A percentile compares a stretch with the other conserved stretches of the same genome.
These are phyloP conservation scores for Drosophila parabipectinata DNA, from an alignment of 1,140 invertebrate genomes.

Conservation along the genomic window DNA sequence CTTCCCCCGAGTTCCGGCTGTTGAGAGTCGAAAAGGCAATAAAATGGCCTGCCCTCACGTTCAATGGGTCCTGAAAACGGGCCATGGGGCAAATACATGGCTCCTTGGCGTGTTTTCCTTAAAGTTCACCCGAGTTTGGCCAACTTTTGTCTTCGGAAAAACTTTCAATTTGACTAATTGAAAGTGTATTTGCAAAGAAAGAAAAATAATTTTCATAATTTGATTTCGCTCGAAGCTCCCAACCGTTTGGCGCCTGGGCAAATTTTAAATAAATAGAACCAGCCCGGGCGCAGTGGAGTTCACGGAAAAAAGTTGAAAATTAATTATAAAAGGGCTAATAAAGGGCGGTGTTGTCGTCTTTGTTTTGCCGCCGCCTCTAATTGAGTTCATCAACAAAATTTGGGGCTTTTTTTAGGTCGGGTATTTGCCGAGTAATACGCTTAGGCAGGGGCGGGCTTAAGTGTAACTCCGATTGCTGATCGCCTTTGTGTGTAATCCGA, in stretches of 20 bases:
- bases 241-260: slow-evolving; percentile 50
- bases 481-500: slow-evolving; percentile 60
- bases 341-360: slow-evolving; percentile 25
- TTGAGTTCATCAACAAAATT: slow-evolving; percentile 77
- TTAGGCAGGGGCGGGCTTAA: slow-evolving; percentile 56
- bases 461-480: slow-evolving; percentile 61
- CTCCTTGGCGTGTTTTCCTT: slow-evolving; percentile 48
- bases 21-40: slow-evolving; percentile 44
- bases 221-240: slow-evolving; percentile 48
- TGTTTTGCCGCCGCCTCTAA: slow-evolving; percentile 45
- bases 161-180: slow-evolving; percentile 72
- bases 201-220: slow-evolving; percentile 75
- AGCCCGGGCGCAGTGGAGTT: neutral
- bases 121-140: slow-evolving; percentile 32
- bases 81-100: slow-evolving; percentile 1
- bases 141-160: slow-evolving; percentile 44
- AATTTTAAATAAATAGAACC: slow-evolving; percentile 47
- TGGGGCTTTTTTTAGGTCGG: slow-evolving; percentile 6
- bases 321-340: slow-evolving; percentile 64
- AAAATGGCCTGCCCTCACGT: slow-evolving; percentile 34
- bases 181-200: slow-evolving; percentile 56
- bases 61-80: slow-evolving; percentile 27
- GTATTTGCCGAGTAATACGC: slow-evolving; percentile 48
- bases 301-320: slow-evolving; percentile 46
- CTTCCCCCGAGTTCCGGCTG: slow-evolving; percentile 5